Evolutionary conservation across 2,888 invertebrate species (phyloP), one percentile per base, ranked within the genome.

Genomic region (Magallana nippona): DNA sequence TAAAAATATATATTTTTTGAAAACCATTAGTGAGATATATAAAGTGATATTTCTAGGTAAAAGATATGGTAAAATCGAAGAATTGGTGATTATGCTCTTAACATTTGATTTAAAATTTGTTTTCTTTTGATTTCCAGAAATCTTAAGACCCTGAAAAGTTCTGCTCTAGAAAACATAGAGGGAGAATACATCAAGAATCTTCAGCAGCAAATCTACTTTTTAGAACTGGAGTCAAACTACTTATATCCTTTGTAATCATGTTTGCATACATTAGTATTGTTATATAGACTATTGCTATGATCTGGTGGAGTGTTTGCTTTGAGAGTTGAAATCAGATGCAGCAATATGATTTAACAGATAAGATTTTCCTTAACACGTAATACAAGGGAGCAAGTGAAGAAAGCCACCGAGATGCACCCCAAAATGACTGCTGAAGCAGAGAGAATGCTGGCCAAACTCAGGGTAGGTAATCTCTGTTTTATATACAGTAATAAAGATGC

Each of bases 171-270:
- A 15, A 90, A 88, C 27, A 92, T 94, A 79, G 94, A 94, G 81
- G 89, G 90, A 13, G 94, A 94, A 82, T 94, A 94, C 88, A 94
- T 94, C 60, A 94, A 94, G 83, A 94, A 94, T 86, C 89, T 94
- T 22, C 94, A 94, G 84, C 94, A 94, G 86, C 94, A 94, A 86
- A 93, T 94, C 62, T 94, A 94, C 87, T 94, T 94, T 87, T 89
- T 94, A 78, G 94, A 94, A 83, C 91, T 94, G 57, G 94, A 94
- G 83, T 91, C 94, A 27, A 93, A 93, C 85, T 94, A 93, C 89
- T 88, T 94, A 92, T 94, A 94, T 93, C 92, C 91, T 92, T 56
- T 55, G 3, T n/a, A 44, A 78, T 19, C n/a, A 55, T 13, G 10
- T 22, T 78, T n/a, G 17, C 55, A 55, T 55, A 44, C 44, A 44